Conservation (phyloP, 2,113 vertebrate species). For the Physeter macrocephalus region DNA sequence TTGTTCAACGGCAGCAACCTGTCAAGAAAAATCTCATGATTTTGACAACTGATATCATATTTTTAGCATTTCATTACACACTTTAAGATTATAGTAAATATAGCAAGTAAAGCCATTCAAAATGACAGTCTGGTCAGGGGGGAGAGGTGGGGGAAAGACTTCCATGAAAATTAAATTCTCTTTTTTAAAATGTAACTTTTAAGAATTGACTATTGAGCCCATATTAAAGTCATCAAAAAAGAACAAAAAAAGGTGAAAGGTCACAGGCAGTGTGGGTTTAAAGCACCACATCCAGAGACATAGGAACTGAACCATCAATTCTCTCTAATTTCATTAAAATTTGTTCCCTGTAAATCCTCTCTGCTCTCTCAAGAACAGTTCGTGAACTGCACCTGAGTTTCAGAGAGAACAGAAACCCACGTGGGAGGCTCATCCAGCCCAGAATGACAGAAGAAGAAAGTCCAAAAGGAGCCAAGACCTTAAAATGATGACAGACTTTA, state of each 20-base stretch:
- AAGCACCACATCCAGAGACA: background rate
- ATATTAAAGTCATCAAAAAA: background rate
- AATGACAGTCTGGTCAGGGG: background rate
- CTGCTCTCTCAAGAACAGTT: background rate
- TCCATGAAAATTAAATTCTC: background rate
- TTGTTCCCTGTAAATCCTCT: background rate
- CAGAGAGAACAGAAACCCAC: background rate
- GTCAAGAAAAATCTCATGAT: background rate
- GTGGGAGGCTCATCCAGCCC: background rate
- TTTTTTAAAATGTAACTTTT: background rate
- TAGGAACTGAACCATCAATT: background rate
- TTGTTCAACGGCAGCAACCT: background rate
- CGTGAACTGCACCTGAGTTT: background rate
- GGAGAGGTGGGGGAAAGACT: background rate
- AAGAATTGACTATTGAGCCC: background rate
- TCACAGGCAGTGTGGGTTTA: background rate
- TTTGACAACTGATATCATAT: background rate
- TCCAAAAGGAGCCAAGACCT: constrained; percentile 21
- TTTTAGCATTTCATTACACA: background rate
- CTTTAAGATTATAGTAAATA: background rate
- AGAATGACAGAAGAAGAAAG: constrained; percentile 27
- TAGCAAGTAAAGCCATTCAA: background rate
- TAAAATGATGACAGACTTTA: constrained; percentile 41
- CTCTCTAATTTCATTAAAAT: background rate
- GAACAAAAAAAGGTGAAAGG: background rate